Conservation (phyloP, 2,797 vertebrate genomes). For the Ciconia nigra region DNA sequence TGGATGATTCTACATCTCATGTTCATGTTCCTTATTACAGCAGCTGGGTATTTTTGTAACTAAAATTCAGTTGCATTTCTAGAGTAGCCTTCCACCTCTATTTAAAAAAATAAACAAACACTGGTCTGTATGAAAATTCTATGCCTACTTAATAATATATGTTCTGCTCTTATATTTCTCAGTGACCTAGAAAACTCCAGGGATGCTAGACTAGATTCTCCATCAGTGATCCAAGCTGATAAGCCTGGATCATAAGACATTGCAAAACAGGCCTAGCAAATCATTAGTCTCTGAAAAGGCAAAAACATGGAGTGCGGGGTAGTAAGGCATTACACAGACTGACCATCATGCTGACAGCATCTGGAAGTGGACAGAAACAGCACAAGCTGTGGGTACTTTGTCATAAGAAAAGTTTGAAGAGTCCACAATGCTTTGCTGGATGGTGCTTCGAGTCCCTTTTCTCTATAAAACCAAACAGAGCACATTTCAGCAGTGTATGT, state of each 20-base stretch:
- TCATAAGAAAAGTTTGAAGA: not conserved
- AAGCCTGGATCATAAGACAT: not conserved
- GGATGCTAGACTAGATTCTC: not conserved
- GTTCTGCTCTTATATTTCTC: not conserved
- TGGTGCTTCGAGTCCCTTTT: not conserved
- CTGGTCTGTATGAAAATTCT: not conserved
- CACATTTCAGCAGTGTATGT: not conserved
- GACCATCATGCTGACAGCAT: not conserved
- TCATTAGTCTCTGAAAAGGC: not conserved
- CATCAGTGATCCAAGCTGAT: not conserved
- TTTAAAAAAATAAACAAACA: not conserved
- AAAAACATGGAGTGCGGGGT: not conserved
- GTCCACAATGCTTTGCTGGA: rapidly evolving
- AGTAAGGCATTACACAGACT: not conserved
- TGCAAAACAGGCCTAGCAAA: not conserved
- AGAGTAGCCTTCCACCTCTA: not conserved
- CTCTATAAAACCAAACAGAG: not conserved
- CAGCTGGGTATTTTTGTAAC: not conserved
- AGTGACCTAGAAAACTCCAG: not conserved
- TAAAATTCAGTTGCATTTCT: not conserved
- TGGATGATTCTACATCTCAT: not conserved
- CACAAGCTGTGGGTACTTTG: not conserved
- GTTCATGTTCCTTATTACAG: not conserved
- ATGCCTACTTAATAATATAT: not conserved
- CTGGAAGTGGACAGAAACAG: not conserved